A percentile compares a stretch with the other conserved stretches of the same genome.
Evolutionary conservation across 2,888 invertebrate genomes (phyloP).

Genomic region (Cynaeus angustus): DNA sequence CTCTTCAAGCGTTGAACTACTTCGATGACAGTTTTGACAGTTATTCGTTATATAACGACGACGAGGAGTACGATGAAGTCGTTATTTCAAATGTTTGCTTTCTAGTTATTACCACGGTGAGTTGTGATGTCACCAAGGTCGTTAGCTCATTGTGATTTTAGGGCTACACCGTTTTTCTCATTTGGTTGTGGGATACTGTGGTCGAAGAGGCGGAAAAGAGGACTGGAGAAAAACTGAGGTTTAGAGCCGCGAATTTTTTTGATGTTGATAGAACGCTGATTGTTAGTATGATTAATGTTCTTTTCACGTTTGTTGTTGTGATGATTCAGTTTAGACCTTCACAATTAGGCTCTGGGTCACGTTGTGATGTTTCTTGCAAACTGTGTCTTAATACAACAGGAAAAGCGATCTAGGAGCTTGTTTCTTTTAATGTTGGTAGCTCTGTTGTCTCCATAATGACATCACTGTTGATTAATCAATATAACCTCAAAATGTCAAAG

Average conservation of each 20-base stretch:
- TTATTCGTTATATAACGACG: conserved; percentile 10
- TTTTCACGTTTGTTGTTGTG: conserved; percentile 19
- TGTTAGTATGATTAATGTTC: conserved; percentile 9
- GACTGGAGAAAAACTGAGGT: background rate
- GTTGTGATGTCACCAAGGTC: background rate
- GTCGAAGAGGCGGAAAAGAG: conserved; percentile 1
- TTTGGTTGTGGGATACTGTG: conserved; percentile 14
- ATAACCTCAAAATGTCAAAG: too few species aligned
- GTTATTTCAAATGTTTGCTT: conserved; percentile 24
- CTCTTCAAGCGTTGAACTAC: conserved; percentile 12
- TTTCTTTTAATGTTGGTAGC: too few species aligned
- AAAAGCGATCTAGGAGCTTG: too few species aligned
- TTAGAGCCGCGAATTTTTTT: conserved; percentile 7
- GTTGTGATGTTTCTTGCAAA: too few species aligned
- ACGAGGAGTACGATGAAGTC: conserved; percentile 27
- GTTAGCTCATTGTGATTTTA: background rate
- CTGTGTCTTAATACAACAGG: too few species aligned
- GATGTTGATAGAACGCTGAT: background rate
- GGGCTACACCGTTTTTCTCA: conserved; percentile 11
- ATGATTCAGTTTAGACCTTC: conserved; percentile 24
- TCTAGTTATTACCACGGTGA: conserved; percentile 13
- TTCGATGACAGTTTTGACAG: conserved; percentile 26
- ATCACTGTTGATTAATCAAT: too few species aligned
- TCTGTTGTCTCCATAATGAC: too few species aligned
- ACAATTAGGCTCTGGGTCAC: background rate